Conservation (phyloP, 1,140 invertebrate species). For the Drosophila insularis region DNA sequence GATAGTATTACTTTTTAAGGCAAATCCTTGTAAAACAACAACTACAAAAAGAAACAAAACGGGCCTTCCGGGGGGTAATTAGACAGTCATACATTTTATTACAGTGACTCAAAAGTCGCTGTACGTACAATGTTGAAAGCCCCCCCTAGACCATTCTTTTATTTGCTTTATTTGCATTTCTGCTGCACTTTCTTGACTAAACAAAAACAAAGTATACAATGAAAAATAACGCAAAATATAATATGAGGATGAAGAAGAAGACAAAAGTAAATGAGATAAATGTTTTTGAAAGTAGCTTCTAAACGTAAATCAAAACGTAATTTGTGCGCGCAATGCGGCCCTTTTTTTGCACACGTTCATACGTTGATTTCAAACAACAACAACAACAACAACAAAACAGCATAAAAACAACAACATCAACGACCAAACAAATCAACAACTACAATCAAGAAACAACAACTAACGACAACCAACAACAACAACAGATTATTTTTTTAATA, state of each 20-base stretch:
- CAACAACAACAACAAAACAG: slow-evolving; percentile 41
- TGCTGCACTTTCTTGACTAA: slow-evolving; percentile 70
- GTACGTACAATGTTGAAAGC: slow-evolving; percentile 4
- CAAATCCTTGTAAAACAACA: slow-evolving; percentile 72
- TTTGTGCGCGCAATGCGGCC: slow-evolving; percentile 57
- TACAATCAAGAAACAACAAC: slow-evolving; percentile 35
- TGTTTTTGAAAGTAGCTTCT: slow-evolving; percentile 35
- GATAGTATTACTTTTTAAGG: slow-evolving; percentile 80
- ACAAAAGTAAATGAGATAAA: slow-evolving; percentile 21
- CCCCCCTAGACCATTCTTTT: slow-evolving; percentile 66
- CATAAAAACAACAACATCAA: slow-evolving; percentile 50
- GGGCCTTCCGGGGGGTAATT: not conserved
- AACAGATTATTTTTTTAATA: slow-evolving; percentile 41
- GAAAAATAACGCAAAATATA: slow-evolving; percentile 11
- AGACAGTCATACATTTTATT: not conserved
- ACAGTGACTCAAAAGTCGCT: too few relatives aligned
- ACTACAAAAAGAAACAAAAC: slow-evolving; percentile 53
- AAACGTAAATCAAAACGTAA: slow-evolving; percentile 7
- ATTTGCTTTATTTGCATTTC: slow-evolving; percentile 78
- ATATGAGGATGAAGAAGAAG: not conserved
- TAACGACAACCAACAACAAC: slow-evolving; percentile 47
- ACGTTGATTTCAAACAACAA: slow-evolving; percentile 49
- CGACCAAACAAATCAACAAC: slow-evolving; percentile 18
- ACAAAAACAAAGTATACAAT: slow-evolving; percentile 16
- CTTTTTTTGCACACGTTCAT: slow-evolving; percentile 58